Evolutionary conservation across 2,797 vertebrate genomes (phyloP).

Genomic region (Falco novaeseelandiae): DNA sequence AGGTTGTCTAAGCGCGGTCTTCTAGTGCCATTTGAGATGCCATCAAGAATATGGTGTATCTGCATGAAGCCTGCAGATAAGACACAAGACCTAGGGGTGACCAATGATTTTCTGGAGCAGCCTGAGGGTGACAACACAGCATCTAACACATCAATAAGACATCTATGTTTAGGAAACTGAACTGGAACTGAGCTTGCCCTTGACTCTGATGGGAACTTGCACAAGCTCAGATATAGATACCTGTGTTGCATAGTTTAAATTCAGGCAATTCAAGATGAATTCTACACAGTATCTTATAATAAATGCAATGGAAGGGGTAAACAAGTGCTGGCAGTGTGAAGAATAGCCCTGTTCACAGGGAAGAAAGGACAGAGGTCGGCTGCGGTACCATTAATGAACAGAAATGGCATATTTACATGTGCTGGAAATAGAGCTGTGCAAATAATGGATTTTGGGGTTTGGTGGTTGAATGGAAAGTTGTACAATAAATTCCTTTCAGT

Average conservation of each 20-base stretch:
- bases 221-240: background rate
- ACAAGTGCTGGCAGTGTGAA: background rate
- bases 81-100: background rate
- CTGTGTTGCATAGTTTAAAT: background rate
- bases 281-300: background rate
- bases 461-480: background rate
- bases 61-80: slow-evolving; percentile 1
- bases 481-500: background rate
- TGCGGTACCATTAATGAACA: background rate
- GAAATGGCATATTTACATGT: background rate
- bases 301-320: background rate
- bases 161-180: background rate
- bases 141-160: background rate
- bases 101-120: background rate
- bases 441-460: slow-evolving; percentile 39
- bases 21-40: background rate
- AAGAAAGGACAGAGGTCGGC: background rate
- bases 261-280: background rate
- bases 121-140: background rate
- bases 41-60: background rate
- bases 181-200: background rate
- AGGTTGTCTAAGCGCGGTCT: background rate
- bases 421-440: slow-evolving; percentile 24
- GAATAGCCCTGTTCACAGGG: background rate
- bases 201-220: background rate